phyloP scores from a whole-genome alignment of 2,797 vertebrate species.

The Peromyscus attwateri region DNA sequence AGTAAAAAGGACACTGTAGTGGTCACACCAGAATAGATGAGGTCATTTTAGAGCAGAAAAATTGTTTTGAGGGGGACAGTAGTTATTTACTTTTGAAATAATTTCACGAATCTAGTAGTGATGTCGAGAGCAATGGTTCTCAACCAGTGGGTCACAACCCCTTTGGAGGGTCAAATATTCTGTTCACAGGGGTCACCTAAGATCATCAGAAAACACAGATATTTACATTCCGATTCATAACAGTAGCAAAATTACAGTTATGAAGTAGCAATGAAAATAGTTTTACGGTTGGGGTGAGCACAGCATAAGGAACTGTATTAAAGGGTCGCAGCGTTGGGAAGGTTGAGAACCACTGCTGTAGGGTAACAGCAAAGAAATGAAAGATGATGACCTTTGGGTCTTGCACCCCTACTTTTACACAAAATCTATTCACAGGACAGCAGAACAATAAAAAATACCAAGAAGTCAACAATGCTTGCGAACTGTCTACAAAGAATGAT shows the following conservation, averaged over 20 bases:
- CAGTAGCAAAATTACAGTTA: too few relatives aligned
- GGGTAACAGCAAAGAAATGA: constrained; percentile 47
- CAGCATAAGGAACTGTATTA: too few relatives aligned
- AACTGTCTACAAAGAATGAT: neutral
- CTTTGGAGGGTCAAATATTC: too few relatives aligned
- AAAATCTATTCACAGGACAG: constrained; percentile 31
- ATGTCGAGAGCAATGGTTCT: neutral
- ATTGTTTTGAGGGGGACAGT: constrained; percentile 16
- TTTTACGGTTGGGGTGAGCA: too few relatives aligned
- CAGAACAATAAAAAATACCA: constrained; percentile 37
- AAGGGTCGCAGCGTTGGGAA: neutral
- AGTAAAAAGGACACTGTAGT: neutral
- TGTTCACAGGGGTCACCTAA: too few relatives aligned
- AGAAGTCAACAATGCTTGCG: neutral
- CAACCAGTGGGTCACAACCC: too few relatives aligned
- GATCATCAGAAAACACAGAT: too few relatives aligned
- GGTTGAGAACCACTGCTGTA: neutral
- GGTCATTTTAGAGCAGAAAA: neutral
- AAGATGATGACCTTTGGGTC: constrained; percentile 34
- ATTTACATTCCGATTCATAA: too few relatives aligned
- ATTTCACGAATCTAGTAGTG: constrained; percentile 42
- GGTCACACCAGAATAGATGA: neutral
- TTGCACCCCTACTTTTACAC: constrained; percentile 46
- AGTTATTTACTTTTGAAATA: constrained; percentile 49
- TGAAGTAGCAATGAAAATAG: too few relatives aligned